Evolutionary conservation across 2,797 vertebrate species (phyloP).

Genomic region (Brachyrhaphis roseni): DNA sequence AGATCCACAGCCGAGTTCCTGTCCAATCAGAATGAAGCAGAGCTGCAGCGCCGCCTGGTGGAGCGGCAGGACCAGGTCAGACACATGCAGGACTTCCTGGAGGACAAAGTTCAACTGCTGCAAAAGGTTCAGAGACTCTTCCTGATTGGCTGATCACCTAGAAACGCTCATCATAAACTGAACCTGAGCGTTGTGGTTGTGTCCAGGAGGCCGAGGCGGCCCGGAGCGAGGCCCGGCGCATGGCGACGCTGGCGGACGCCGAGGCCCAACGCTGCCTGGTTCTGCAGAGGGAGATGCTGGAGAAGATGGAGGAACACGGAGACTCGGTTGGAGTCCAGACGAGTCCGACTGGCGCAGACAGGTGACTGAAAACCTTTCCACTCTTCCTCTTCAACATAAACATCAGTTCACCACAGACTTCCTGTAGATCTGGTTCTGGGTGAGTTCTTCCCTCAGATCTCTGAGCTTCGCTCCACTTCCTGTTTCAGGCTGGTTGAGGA

Average conservation of each 20-base stretch:
- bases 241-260: conserved; percentile 79
- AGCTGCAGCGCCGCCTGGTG: conserved; percentile 79
- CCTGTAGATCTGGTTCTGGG: background rate
- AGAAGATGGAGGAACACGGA: conserved; percentile 53
- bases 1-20: conserved; percentile 82
- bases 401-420: too few species aligned
- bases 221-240: conserved; percentile 78
- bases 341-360: conserved; percentile 73
- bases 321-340: conserved; percentile 27
- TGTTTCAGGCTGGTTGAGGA: conserved; percentile 82
- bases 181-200: background rate
- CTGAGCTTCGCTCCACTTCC: too few species aligned
- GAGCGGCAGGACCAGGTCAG: conserved; percentile 85
- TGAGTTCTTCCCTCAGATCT: too few species aligned
- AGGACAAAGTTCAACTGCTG: conserved; percentile 87
- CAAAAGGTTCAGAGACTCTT: conserved; percentile 80
- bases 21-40: conserved; percentile 84
- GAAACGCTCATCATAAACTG: background rate
- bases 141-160: background rate
- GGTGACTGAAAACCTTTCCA: conserved; percentile 61
- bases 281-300: conserved; percentile 83
- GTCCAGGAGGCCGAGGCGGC: conserved; percentile 87
- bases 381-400: background rate
- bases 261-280: conserved; percentile 82
- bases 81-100: conserved; percentile 84